Base-by-base conservation (phyloP, 2,113 vertebrate genomes). In the Nycticebus coucang region DNA sequence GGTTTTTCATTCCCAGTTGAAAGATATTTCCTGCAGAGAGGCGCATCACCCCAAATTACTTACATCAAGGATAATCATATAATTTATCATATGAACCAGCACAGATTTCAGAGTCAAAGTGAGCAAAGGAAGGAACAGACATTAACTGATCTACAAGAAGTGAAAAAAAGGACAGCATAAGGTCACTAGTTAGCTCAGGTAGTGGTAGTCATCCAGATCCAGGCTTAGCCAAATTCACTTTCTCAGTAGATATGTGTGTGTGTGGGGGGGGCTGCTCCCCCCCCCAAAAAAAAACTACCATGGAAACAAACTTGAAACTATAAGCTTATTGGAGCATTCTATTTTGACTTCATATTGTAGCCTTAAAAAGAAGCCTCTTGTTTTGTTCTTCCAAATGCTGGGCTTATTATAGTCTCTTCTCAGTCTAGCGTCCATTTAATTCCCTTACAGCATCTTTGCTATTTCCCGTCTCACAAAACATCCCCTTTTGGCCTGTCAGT, bases 41-140 rank as follows among this genome's bases (percentile, higher is more conserved):
- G 4, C 55, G 37, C 21, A 22, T 74, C 77, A 59, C 1, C 50
- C 6, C 24, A 69, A 5, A 30, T 96, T 88, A 69, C 13, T 81
- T 26, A 37, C 21, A 37, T 57, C 57, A 72, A 55, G 30, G 59
- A 33, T 66, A 53, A 66, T 37, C 14, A 10, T 12, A 33, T 59
- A 41, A 62, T 18, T 93, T 89, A 28, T 37, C 59, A 24, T 26
- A 75, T 26, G 89, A 87, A 37, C 15, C 30, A 75, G 53, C 30
- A 71, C 35, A 55, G 53, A 95, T 30, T 79, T 95, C 62, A 89
- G 33, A 95, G 78, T 81, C 84, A 80, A 83, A 77, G 35, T 74
- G 19, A 24, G 9, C 8, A 86, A 35, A 64, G 69, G 15, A 92
- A 37, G 72, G 4, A 50, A 35, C 26, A 62, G 78, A 37, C 17